Evolutionary conservation across 1,140 invertebrate genomes (phyloP), one percentile per base, ranked within the genome.

Genomic region (Whitmania pigra): DNA sequence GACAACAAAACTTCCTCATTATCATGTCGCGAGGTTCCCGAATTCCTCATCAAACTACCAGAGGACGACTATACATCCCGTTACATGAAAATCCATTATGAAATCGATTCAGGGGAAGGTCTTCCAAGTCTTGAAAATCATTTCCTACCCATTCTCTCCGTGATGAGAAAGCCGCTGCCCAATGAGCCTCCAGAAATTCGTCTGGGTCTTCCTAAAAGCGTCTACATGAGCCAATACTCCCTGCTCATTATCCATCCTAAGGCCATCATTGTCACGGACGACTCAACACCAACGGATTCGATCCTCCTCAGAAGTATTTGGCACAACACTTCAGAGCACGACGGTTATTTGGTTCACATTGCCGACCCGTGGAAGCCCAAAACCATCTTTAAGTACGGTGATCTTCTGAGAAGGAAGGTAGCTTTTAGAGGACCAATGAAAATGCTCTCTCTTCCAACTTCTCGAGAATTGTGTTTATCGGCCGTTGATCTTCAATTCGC

Each of bases 231-330:
- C 31, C 36, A 72, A 53, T 70, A 40, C 53, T 49, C 53, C 15
- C 86, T 86, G 78, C 89, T 89, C 76, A 84, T 84, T 74, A 82
- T 90, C 5, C 75, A 77, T 36, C 85, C 87, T 75, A 87, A 86
- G 69, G 87, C 89, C 1, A 92, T 90, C 78, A 92, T 91, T 0
- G 85, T 87, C 54, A 87, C 93, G 72, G 86, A 87, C 72, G 92
- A 95, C 0, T 87, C 88, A 6, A 90, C 90, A 3, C 87, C 88
- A 0, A 89, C 90, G 68, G 90, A 85, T 15, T 75, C 80, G 29
- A 77, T 82, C 22, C 74, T 83, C 11, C 86, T 92, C 74, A 87
- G 86, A 67, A 85, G 91, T 29, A 87, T 80, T 75, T 75, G 78
- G 66, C 79, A 82, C 4, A 80, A 79, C n/a, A 78, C 76, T 17